These are phyloP conservation scores for Panurus biarmicus DNA, from an alignment of 2,113 vertebrate genomes.

Conservation along the genomic window DNA sequence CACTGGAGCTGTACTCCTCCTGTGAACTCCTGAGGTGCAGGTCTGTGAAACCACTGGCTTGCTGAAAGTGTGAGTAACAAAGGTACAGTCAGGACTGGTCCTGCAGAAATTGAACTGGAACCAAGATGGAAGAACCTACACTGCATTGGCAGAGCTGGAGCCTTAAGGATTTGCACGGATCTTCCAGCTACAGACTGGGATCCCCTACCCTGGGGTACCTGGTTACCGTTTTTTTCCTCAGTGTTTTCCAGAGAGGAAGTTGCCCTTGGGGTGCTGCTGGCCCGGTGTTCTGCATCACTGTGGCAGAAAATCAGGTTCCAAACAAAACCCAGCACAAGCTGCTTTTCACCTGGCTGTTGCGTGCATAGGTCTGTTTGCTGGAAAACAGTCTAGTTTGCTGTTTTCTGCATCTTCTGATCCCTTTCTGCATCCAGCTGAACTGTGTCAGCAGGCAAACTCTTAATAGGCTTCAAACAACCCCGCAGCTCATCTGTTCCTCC, in stretches of 20 bases:
- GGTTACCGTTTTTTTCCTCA: not conserved
- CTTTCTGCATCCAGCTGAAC: not conserved
- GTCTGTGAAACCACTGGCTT: not conserved
- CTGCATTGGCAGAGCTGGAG: accelerated
- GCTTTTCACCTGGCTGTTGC: not conserved
- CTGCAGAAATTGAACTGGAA: not conserved
- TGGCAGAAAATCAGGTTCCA: not conserved
- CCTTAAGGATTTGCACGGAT: not conserved
- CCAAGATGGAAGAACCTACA: not conserved
- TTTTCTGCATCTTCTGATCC: not conserved
- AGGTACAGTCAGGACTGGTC: not conserved
- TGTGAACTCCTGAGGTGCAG: not conserved
- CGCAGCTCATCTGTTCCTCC: not conserved
- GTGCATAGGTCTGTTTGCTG: not conserved
- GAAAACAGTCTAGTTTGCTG: not conserved
- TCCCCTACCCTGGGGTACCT: not conserved
- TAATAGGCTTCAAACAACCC: not conserved
- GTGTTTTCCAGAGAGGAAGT: not conserved
- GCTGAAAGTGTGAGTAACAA: not conserved
- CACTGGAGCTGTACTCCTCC: not conserved
- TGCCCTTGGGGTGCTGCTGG: not conserved
- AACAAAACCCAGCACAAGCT: not conserved
- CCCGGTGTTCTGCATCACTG: not conserved
- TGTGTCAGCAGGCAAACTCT: not conserved
- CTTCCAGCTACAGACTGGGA: not conserved